Evolutionary conservation across 2,113 vertebrate genomes (phyloP).

Genomic region (Pungitius pungitius): DNA sequence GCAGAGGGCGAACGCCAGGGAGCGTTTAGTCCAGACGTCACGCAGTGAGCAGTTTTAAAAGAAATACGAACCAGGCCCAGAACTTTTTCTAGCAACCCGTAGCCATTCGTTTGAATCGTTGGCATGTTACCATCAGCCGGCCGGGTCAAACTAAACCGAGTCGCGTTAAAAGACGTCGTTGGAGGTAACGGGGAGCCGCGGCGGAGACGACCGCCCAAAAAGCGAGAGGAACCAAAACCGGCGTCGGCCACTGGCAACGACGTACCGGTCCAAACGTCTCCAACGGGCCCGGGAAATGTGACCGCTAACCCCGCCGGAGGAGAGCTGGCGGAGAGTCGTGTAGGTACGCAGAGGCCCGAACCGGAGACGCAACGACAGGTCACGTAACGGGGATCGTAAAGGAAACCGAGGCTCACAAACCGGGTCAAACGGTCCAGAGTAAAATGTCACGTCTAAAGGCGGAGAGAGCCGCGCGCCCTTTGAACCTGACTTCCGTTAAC

Average conservation of each 20-base stretch:
- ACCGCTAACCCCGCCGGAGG: not conserved
- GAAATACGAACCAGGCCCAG: not conserved
- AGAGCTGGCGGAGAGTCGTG: not conserved
- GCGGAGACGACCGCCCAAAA: conserved; percentile 12
- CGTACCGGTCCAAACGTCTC: not conserved
- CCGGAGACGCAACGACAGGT: not conserved
- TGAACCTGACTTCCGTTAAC: too few species aligned
- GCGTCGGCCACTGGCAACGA: not conserved
- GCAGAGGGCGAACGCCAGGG: fast-evolving
- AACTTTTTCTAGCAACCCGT: fast-evolving
- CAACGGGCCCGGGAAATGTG: not conserved
- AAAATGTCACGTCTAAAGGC: too few species aligned
- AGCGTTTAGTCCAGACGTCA: fast-evolving
- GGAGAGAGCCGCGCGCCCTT: too few species aligned
- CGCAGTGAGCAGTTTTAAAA: not conserved
- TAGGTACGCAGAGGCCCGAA: not conserved
- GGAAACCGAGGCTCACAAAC: too few species aligned
- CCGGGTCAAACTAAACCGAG: conserved; percentile 51
- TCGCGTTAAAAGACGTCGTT: conserved; percentile 17
- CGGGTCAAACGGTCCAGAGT: too few species aligned
- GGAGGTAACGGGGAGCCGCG: conserved; percentile 13
- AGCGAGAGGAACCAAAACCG: not conserved
- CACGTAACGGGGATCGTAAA: not conserved
- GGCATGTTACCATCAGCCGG: conserved; percentile 36
- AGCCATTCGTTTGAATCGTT: not conserved